Evolutionary conservation across 2,113 vertebrate genomes (phyloP).

Genomic region (Tupaia tana): DNA sequence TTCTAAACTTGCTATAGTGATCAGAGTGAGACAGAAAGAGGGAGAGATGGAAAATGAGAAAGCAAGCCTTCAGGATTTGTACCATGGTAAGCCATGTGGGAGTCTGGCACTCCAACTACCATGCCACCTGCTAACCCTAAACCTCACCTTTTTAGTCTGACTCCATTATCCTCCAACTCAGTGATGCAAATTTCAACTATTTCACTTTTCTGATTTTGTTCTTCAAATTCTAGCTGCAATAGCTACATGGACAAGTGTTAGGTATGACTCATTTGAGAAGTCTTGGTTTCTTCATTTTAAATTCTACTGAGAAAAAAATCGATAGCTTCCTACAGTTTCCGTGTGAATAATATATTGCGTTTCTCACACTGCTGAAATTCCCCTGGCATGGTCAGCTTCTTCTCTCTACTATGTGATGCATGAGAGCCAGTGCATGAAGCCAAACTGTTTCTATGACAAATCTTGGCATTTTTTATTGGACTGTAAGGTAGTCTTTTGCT

Average conservation of each 20-base stretch:
- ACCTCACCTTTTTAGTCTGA: background rate
- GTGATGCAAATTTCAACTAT: background rate
- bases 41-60: too few relatives aligned
- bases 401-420: background rate
- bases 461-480: background rate
- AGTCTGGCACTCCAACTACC: too few relatives aligned
- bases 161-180: background rate
- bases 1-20: too few relatives aligned
- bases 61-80: too few relatives aligned
- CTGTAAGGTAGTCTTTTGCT: background rate
- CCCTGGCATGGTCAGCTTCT: background rate
- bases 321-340: constrained; percentile 47
- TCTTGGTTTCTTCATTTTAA: constrained; percentile 46
- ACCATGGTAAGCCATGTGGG: too few relatives aligned
- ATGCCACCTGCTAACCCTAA: background rate
- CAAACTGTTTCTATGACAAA: constrained; percentile 47
- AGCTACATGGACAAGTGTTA: constrained; percentile 33
- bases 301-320: constrained; percentile 36
- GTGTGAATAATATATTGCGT: background rate
- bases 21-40: too few relatives aligned
- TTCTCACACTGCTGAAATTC: background rate
- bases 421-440: background rate
- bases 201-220: background rate
- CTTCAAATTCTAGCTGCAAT: background rate
- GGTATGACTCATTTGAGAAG: constrained; percentile 47